Evolutionary conservation across 1,140 invertebrate genomes (phyloP).

Genomic region (Aleiodes sp.): DNA sequence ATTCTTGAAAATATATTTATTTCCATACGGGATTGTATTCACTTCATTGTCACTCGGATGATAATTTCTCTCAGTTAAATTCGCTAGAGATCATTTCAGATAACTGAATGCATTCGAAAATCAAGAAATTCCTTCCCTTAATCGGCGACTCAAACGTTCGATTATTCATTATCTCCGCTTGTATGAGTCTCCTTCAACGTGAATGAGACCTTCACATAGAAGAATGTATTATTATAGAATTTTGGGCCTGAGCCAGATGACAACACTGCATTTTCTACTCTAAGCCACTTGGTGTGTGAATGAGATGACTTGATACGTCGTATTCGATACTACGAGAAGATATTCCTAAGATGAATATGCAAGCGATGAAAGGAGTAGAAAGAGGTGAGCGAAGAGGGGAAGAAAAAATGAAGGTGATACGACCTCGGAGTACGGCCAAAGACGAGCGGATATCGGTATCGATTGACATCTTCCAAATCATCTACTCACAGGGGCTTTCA

Average conservation of each 20-base stretch:
- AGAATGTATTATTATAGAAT: slow-evolving; percentile 5
- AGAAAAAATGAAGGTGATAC: not conserved
- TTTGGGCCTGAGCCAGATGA: not conserved
- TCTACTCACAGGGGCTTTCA: not conserved
- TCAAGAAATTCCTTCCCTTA: too few relatives aligned
- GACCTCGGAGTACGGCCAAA: not conserved
- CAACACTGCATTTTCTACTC: not conserved
- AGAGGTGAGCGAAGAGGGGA: not conserved
- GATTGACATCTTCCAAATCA: slow-evolving; percentile 8
- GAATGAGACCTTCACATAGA: not conserved
- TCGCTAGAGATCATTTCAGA: too few relatives aligned
- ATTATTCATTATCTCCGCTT: too few relatives aligned
- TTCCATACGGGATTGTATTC: too few relatives aligned
- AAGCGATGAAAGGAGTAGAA: not conserved
- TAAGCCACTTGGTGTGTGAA: not conserved
- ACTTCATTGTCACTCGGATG: too few relatives aligned
- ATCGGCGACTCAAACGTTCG: too few relatives aligned
- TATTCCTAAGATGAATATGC: not conserved
- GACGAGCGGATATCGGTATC: slow-evolving; percentile 4
- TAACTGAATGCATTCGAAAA: too few relatives aligned
- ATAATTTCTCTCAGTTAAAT: too few relatives aligned
- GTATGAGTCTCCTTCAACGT: too few relatives aligned
- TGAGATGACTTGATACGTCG: slow-evolving; percentile 3
- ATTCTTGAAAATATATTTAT: too few relatives aligned
- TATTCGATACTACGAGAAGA: not conserved